These are phyloP conservation scores for Gymnobelideus leadbeateri DNA, from an alignment of 2,113 vertebrate genomes.

Conservation along the genomic window DNA sequence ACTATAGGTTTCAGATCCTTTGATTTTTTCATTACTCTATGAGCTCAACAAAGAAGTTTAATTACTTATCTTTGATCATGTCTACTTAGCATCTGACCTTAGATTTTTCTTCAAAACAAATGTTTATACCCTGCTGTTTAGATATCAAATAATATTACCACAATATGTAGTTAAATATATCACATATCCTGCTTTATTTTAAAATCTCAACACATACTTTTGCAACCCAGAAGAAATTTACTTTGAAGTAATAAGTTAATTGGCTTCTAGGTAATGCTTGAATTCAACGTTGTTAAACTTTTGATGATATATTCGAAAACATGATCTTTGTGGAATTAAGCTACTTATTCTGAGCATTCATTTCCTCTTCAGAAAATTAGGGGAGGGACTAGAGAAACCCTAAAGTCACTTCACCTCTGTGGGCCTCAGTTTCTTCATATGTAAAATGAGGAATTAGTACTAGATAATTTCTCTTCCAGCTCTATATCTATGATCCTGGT, in stretches of 20 bases:
- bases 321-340: neutral
- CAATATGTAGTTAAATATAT: neutral
- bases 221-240: neutral
- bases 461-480: neutral
- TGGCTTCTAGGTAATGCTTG: neutral
- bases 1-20: too few species aligned
- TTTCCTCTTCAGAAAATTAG: neutral
- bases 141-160: neutral
- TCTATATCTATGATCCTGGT: neutral
- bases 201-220: neutral
- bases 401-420: too few species aligned
- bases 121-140: neutral
- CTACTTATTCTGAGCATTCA: neutral
- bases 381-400: too few species aligned
- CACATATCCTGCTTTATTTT: constrained; percentile 9
- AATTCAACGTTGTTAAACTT: neutral
- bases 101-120: too few species aligned
- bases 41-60: too few species aligned
- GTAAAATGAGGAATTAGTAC: neutral
- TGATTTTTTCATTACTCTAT: too few species aligned
- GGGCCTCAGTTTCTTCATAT: neutral
- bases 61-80: too few species aligned
- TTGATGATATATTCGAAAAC: neutral
- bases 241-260: neutral
- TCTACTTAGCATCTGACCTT: too few species aligned